phyloP scores from a whole-genome alignment of 2,888 invertebrate genomes.

The Pseudolycoriella hygida region DNA sequence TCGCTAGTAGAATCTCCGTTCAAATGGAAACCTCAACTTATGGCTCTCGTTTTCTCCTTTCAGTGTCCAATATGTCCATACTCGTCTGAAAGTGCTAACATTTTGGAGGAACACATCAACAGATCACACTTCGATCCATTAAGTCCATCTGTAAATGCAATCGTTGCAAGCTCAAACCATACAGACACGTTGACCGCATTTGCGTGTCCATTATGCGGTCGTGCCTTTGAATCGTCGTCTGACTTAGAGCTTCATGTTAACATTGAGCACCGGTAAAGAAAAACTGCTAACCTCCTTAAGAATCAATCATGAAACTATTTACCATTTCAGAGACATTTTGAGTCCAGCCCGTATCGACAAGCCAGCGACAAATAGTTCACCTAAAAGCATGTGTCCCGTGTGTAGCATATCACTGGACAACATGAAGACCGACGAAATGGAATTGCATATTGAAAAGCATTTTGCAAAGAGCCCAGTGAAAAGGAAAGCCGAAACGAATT shows the following conservation, averaged over 20 bases:
- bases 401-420: conserved; percentile 30
- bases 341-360: conserved; percentile 16
- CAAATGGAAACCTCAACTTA: background rate
- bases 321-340: conserved; percentile 16
- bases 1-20: background rate
- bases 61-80: conserved; percentile 65
- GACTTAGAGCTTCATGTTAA: conserved; percentile 74
- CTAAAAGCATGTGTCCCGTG: conserved; percentile 30
- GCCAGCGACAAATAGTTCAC: conserved; percentile 17
- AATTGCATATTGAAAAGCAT: conserved; percentile 64
- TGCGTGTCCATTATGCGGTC: conserved; percentile 64
- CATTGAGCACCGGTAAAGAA: conserved; percentile 41
- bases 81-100: conserved; percentile 50
- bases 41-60: conserved; percentile 11
- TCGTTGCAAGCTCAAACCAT: conserved; percentile 29
- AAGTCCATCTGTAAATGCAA: conserved; percentile 23
- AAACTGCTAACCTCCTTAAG: conserved; percentile 54
- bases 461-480: conserved; percentile 32
- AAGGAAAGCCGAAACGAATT: conserved; percentile 17
- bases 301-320: conserved; percentile 22
- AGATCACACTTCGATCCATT: conserved; percentile 49
- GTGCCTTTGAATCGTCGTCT: conserved; percentile 50
- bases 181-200: conserved; percentile 34
- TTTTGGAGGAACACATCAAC: conserved; percentile 69
- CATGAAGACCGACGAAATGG: conserved; percentile 33